A percentile compares a stretch with the other conserved stretches of the same genome.
These are phyloP conservation scores for Pollicipes pollicipes DNA, from an alignment of 1,140 invertebrate genomes.

Conservation along the genomic window DNA sequence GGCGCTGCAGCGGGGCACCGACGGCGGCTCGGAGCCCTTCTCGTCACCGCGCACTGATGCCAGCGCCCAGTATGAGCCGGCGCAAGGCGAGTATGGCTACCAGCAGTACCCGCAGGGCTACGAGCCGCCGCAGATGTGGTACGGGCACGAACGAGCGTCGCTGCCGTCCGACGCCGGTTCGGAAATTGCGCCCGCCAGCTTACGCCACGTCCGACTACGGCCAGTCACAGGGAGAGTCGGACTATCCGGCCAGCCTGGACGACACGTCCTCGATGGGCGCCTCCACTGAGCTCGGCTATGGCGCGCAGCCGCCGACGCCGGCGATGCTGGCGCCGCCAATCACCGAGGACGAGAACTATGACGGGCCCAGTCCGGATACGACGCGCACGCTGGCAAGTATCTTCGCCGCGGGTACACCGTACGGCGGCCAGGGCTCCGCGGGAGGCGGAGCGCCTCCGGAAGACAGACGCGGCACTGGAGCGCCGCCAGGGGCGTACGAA, in stretches of 20 bases:
- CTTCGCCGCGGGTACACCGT: neutral
- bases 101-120: neutral
- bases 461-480: no score
- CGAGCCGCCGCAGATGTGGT: neutral
- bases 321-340: neutral
- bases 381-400: neutral
- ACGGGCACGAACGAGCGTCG: neutral
- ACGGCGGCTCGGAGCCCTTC: neutral
- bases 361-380: neutral
- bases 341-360: neutral
- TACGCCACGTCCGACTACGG: neutral
- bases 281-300: no score
- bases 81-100: neutral
- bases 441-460: no score
- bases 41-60: neutral
- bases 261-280: neutral
- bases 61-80: neutral
- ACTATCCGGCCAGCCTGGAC: neutral
- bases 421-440: neutral
- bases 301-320: no score
- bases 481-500: neutral
- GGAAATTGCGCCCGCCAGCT: neutral
- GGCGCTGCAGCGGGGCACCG: neutral
- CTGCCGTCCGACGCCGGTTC: neutral
- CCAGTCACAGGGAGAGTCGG: neutral